Base-by-base conservation (phyloP, 1,140 invertebrate genomes). In the Orchesella cincta region DNA sequence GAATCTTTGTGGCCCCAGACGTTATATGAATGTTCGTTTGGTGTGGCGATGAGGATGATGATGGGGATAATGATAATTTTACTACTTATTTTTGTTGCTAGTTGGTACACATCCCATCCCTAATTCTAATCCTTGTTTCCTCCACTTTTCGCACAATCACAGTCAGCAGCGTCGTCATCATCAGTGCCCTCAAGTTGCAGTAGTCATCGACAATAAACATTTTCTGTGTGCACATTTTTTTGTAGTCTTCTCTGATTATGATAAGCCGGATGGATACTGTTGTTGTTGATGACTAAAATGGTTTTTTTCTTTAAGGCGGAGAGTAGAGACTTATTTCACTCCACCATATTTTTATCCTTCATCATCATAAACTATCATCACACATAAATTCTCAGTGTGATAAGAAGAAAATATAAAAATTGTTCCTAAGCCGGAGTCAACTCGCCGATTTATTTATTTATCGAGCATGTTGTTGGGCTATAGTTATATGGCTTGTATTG, bases 251-350 rank as follows among this genome's bases (percentile, higher is more conserved):
- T n/a, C n/a, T n/a, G n/a, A n/a, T n/a, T 26, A 67, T 67, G 62
- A 67, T 67, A 29, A 67, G n/a, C 62, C 62, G 62, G 62, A 67
- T 67, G 62, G n/a, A n/a, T n/a, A n/a, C n/a, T n/a, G n/a, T n/a
- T n/a, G n/a, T n/a, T n/a, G n/a, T n/a, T n/a, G n/a, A n/a, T n/a
- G n/a, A n/a, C n/a, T n/a, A 67, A 57, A 67, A 33, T 67, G 31
- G 33, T 67, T 67, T 67, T 57, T 57, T 57, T 46, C 20, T 46
- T 20, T 12, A 46, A 46, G 20, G 39, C 8, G 39, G 20, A 20
- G 20, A 20, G 23, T 8, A 23, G 52, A 57, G 62, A 31, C 2
- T n/a, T n/a, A n/a, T n/a, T n/a, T n/a, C n/a, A n/a, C n/a, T 67
- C 5, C 33, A 31, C 29, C 62, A 5, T 67, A 18, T 26, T 31